Base-by-base conservation (phyloP, 2,797 vertebrate species). In the Aselliscus stoliczkanus region DNA sequence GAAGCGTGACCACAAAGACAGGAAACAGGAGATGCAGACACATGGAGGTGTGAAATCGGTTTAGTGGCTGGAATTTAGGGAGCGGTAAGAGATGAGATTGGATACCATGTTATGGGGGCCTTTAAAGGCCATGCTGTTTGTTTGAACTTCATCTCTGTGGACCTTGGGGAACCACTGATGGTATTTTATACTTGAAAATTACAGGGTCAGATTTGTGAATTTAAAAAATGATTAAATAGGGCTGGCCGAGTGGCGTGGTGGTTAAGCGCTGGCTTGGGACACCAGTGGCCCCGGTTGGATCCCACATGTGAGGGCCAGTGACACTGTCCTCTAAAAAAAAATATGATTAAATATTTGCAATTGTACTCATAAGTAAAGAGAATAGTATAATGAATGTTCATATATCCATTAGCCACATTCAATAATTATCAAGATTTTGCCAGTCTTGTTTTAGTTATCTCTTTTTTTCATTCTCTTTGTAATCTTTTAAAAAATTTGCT, bases 141-240 rank as follows among this genome's bases (percentile, higher is more conserved):
- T 75, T 73, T 62, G 52, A 64, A 69, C 73, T 75, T 84, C 73
- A 60, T 80, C 20, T 79, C 75, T 92, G 37, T 92, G 79, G 34
- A 90, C 65, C 31, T 79, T 90, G 60, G 39, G 47, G 37, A 86
- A 62, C n/a, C 15, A 75, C 17, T 89, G 73, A 89, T 76, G 34
- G 31, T 58, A 60, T 77, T 86, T 89, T 83, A 90, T 86, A 20
- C 20, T 94, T 83, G n/a, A 29, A 82, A 93, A 64, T 94, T 86
- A 65, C 47, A 50, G 67, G 44, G 18, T 90, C 47, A 83, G 47
- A 90, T 86, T 86, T 89, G 25, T 89, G 39, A 69, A 81, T 60
- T 82, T 70, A 56, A 70, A 77, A 44, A 70, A 56, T 21, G 54
- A 62, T 88, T 88, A 90, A 73, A 90, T 44, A 47, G n/a, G n/a